Base-by-base conservation (phyloP, 2,888 invertebrate species). In the Drosophila atripex region DNA sequence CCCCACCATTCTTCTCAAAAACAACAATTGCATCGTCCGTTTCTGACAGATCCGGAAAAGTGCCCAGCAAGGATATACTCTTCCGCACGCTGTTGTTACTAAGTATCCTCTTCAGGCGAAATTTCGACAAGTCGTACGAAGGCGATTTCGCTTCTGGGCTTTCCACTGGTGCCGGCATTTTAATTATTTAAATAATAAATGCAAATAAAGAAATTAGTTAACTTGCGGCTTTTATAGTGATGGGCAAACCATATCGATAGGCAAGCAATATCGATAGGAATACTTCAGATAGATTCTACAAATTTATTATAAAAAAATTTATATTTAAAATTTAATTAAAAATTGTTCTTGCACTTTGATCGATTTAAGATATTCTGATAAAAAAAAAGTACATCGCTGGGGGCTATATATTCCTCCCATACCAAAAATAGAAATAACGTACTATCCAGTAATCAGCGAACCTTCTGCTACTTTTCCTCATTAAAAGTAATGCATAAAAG, bases 81-180 rank as follows among this genome's bases (percentile, higher is more conserved):
- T 97, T 97, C 39, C 94, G 93, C 61, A 94, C 93, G 0, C 94
- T 94, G 89, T 95, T 96, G 88, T 95, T 95, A 78, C 93, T 94
- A 68, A 97, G 92, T 71, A 97, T 93, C 83, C 94, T 93, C 74
- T 93, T 93, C 9, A 95, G 90, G 74, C 93, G 91, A 90, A 97
- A 97, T 73, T 93, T 93, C 55, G 94, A 93, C 71, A 97, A 92
- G 91, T 94, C 84, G 61, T 91, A 91, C 30, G 54, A 78, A 7
- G 87, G 77, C 1, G 73, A 66, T 43, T 77, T 78, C 21, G 65
- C 71, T 38, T 73, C 80, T 41, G 46, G 12, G 28, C 21, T 38
- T 9, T 64, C 54, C 2, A 30, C 45, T 16, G 32, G 21, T 28
- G 66, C 53, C 6, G 63, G 21, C 63, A 64, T 64, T 7, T 53